Evolutionary conservation across 2,888 invertebrate species (phyloP), one percentile per base, ranked within the genome.

Genomic region (Subacronicta megacephala): DNA sequence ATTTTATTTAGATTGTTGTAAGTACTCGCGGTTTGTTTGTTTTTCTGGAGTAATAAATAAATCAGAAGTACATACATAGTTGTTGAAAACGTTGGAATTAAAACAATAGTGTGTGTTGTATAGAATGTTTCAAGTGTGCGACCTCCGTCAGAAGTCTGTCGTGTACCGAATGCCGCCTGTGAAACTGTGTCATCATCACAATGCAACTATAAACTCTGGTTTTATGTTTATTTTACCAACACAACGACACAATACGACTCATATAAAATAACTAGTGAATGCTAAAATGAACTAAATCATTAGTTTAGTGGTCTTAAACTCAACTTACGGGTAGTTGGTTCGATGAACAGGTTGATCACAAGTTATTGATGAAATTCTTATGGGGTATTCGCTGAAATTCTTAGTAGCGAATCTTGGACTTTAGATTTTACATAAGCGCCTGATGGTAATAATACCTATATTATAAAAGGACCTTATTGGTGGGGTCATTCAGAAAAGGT

Each of bases 141-240:
- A 55, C 41, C 35, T 23, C 23, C 26, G 23, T 35, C 72, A 36
- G 40, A 49, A 31, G 29, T 29, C 18, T 16, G 15, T 29, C 31
- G 36, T 36, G 40, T 49, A 47, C 38, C 46, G 18, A 56, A 41
- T 62, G 52, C 31, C 33, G 52, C 58, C 51, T 67, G 44, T 35
- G 72, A 74, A 77, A 67, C 70, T 77, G 62, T 77, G 75, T 56
- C 77, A 70, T 51, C 49, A 43, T 50, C 53, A 71, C 71, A 68
- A 67, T 67, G 64, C 43, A 51, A 54, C 57, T 38, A 57, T 67
- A 56, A 61, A 59, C 29, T 12, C 51, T 26, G 57, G 59, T 58
- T 60, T 62, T 52, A 47, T 72, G 54, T 62, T 56, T 62, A 65
- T 54, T 65, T 50, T 41, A 41, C 42, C 37, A 53, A 56, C 47